Percentiles rank a stretch among this genome's conserved stretches.
phyloP scores from a whole-genome alignment of 2,888 invertebrate genomes.

The Amphipoea oculea region DNA sequence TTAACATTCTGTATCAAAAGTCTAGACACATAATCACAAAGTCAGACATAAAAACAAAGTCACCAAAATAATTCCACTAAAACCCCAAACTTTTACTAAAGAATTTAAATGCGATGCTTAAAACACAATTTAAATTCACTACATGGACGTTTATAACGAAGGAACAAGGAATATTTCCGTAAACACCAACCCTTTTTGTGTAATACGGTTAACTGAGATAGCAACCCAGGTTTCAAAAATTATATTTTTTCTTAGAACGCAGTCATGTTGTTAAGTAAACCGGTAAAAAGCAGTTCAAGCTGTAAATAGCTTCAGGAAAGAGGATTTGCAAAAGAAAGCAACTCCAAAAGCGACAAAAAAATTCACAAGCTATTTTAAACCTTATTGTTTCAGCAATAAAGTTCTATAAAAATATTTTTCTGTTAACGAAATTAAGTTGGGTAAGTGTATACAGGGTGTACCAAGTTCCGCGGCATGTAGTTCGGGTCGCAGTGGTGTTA shows the following conservation, averaged over 20 bases:
- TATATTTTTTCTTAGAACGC: slow-evolving; percentile 53
- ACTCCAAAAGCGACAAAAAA: slow-evolving; percentile 25
- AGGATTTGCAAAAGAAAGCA: slow-evolving; percentile 67
- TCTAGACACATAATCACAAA: slow-evolving; percentile 16
- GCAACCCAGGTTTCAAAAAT: slow-evolving; percentile 55
- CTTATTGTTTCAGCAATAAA: slow-evolving; percentile 2
- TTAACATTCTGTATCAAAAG: not conserved
- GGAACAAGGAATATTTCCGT: slow-evolving; percentile 41
- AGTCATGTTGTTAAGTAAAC: slow-evolving; percentile 69
- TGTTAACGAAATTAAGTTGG: slow-evolving; percentile 53
- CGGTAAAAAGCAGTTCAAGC: slow-evolving; percentile 67
- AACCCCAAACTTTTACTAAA: slow-evolving; percentile 31
- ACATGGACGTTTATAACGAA: slow-evolving; percentile 42
- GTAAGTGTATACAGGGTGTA: slow-evolving; percentile 25
- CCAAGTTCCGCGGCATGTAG: slow-evolving; percentile 64
- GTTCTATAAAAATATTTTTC: slow-evolving; percentile 20
- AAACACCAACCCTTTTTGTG: slow-evolving; percentile 47
- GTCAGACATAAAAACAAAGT: slow-evolving; percentile 7
- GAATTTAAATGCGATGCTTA: slow-evolving; percentile 53
- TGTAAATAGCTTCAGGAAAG: slow-evolving; percentile 71
- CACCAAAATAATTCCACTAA: slow-evolving; percentile 19
- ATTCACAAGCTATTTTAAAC: slow-evolving; percentile 16
- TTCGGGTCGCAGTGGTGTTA: slow-evolving; percentile 64
- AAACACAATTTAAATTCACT: slow-evolving; percentile 58
- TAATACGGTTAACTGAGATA: slow-evolving; percentile 40